Conservation (phyloP, 2,888 invertebrate genomes). For the Chirona hameri region DNA sequence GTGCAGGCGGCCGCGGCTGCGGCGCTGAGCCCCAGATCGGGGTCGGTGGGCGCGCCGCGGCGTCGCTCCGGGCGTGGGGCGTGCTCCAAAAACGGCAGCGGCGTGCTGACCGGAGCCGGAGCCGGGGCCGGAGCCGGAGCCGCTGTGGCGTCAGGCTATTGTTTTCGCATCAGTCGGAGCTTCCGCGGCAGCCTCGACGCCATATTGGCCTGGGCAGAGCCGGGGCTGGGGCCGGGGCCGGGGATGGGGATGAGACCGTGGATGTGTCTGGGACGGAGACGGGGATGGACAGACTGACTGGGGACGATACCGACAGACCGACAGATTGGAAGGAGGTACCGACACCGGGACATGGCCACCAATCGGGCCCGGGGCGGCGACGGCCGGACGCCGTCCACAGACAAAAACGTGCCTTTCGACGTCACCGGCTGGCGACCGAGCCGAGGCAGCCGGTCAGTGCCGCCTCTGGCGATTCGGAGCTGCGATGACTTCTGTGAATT, state of each 20-base stretch:
- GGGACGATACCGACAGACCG: neutral
- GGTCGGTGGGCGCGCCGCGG: too few species aligned
- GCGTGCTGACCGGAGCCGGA: neutral
- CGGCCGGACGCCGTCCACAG: too few species aligned
- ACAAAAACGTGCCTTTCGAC: neutral
- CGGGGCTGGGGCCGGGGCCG: too few species aligned
- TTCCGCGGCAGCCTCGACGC: neutral
- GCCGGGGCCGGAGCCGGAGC: neutral
- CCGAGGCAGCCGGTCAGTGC: neutral
- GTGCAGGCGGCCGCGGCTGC: neutral
- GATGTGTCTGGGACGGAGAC: too few species aligned
- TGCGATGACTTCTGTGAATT: too few species aligned
- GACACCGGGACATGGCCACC: neutral
- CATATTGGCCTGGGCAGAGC: neutral
- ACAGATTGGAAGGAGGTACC: neutral
- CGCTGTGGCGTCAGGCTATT: neutral
- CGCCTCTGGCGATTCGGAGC: neutral
- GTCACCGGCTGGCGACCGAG: neutral
- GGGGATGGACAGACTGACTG: too few species aligned
- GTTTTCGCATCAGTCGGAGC: conserved; percentile 22
- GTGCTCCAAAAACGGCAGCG: too few species aligned
- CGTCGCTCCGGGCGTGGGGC: too few species aligned
- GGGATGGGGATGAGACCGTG: too few species aligned
- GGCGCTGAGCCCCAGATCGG: neutral
- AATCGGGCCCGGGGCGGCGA: too few species aligned